Evolutionary conservation across 2,888 invertebrate species (phyloP).

Genomic region (Merodon equestris): DNA sequence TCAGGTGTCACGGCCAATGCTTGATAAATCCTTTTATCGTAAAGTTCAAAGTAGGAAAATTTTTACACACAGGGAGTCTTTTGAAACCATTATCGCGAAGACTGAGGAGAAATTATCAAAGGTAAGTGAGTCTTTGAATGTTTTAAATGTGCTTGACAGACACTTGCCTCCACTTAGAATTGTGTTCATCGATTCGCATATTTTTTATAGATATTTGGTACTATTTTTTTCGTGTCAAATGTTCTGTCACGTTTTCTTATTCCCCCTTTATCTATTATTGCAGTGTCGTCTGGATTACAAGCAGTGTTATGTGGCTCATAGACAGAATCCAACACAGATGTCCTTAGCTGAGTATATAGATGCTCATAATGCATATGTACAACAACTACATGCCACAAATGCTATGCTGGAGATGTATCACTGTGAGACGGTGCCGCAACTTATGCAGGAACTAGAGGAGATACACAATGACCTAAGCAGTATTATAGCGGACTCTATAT

Average conservation of each 20-base stretch:
- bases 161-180: not conserved
- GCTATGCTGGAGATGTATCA: conserved; percentile 95
- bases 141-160: conserved; percentile 15
- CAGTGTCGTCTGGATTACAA: conserved; percentile 95
- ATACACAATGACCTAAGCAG: conserved; percentile 93
- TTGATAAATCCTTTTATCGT: conserved; percentile 92
- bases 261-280: conserved; percentile 71
- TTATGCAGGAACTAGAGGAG: conserved; percentile 94
- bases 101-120: conserved; percentile 88
- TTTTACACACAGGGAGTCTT: conserved; percentile 93
- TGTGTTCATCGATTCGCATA: not conserved
- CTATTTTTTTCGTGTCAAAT: not conserved
- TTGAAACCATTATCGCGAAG: conserved; percentile 91
- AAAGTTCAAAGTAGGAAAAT: conserved; percentile 95
- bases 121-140: conserved; percentile 78
- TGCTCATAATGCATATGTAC: conserved; percentile 95
- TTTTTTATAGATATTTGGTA: too few species aligned
- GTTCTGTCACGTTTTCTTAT: conserved; percentile 15
- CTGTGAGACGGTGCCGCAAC: conserved; percentile 90
- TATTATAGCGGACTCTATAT: conserved; percentile 91
- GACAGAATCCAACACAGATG: conserved; percentile 85
- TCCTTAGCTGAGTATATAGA: conserved; percentile 90
- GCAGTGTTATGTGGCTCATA: conserved; percentile 88
- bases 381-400: conserved; percentile 94
- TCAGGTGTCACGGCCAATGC: conserved; percentile 88